Conservation (phyloP, 2,797 vertebrate species). For the Betta splendens region DNA sequence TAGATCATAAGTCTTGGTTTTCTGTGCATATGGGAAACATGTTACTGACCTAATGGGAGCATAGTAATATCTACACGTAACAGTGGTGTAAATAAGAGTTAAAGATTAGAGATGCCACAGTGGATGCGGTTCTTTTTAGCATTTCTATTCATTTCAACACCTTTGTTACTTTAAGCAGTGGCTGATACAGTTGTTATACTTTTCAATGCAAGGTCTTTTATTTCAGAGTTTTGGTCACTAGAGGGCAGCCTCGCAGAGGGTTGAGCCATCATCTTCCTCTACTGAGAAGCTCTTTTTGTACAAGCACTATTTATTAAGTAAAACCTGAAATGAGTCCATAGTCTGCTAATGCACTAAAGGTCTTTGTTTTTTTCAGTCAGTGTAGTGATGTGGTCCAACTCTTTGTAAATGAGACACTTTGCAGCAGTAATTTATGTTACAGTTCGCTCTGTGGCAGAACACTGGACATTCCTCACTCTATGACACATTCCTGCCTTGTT, state of each 20-base stretch:
- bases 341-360: constrained; percentile 7
- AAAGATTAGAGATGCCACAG: constrained; percentile 9
- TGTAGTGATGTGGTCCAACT: constrained; percentile 21
- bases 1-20: constrained; percentile 23
- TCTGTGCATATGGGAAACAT: constrained; percentile 40
- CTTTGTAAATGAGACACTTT: constrained; percentile 43
- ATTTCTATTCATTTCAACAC: constrained; percentile 39
- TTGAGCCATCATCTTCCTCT: constrained; percentile 3
- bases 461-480: constrained; percentile 55
- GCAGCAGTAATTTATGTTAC: constrained; percentile 35
- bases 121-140: constrained; percentile 6
- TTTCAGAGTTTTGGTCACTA: constrained; percentile 50
- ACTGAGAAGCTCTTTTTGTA: constrained; percentile 21
- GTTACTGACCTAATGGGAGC: constrained; percentile 49
- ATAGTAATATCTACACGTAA: constrained; percentile 14
- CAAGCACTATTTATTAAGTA: constrained; percentile 50
- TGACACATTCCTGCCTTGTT: constrained; percentile 64
- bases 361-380: constrained; percentile 1
- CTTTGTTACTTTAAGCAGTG: constrained; percentile 15
- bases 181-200: constrained; percentile 1
- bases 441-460: constrained; percentile 36
- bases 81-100: constrained; percentile 4
- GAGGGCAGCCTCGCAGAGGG: constrained; percentile 58
- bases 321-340: constrained; percentile 4
- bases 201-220: neutral